A percentile compares a stretch with the other conserved stretches of the same genome.
Conservation (phyloP, 2,797 vertebrate species). For the Lithobates sylvaticus region DNA sequence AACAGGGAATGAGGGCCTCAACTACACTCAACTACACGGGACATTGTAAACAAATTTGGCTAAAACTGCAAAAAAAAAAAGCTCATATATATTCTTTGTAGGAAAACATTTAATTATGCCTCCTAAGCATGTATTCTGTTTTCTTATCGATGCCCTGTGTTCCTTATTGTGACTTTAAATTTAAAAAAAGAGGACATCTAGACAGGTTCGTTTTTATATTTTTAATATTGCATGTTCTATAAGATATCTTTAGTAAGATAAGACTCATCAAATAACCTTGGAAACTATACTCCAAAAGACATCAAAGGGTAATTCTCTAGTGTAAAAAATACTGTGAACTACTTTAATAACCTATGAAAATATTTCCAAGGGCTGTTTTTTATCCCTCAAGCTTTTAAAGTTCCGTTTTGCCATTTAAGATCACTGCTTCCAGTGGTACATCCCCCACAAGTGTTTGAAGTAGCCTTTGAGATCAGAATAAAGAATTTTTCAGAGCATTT, state of each 20-base stretch:
- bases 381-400: neutral
- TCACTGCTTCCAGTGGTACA: neutral
- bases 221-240: neutral
- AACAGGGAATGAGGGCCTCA: too few species aligned
- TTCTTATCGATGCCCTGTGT: neutral
- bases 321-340: too few species aligned
- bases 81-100: neutral
- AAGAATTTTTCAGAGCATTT: neutral
- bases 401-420: neutral
- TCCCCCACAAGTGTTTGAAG: constrained; percentile 24
- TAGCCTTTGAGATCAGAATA: neutral
- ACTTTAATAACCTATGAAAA: too few species aligned
- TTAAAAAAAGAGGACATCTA: too few species aligned
- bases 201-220: neutral
- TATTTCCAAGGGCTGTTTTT: neutral
- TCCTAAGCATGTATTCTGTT: neutral
- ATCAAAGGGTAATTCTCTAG: too few species aligned
- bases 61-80: too few species aligned
- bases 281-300: neutral
- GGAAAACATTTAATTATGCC: neutral
- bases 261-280: neutral
- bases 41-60: too few species aligned
- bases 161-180: too few species aligned
- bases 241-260: neutral
- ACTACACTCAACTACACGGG: too few species aligned